Conservation (phyloP, 2,797 vertebrate species). For the Crenuchus spilurus region DNA sequence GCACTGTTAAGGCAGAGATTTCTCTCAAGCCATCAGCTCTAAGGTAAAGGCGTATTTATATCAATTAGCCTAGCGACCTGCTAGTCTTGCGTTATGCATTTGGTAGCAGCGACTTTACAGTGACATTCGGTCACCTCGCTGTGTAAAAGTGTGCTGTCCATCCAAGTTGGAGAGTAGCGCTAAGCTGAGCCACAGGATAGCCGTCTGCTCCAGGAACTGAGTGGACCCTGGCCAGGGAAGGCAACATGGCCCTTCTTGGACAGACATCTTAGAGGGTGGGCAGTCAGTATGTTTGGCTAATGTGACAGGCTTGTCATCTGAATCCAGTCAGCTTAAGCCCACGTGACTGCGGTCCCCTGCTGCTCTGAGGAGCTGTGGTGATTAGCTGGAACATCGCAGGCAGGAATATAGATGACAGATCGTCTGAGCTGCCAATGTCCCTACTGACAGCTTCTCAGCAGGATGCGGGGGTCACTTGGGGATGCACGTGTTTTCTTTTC, state of each 20-base stretch:
- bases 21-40: conserved; percentile 46
- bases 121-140: conserved; percentile 29
- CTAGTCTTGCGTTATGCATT: conserved; percentile 32
- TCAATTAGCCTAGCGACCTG: conserved; percentile 44
- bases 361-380: conserved; percentile 36
- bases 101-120: conserved; percentile 18
- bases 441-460: conserved; percentile 46
- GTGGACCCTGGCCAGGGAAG: conserved; percentile 19
- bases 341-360: conserved; percentile 21
- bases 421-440: conserved; percentile 38
- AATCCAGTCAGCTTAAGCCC: conserved; percentile 32
- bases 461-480: conserved; percentile 39
- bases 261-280: conserved; percentile 14
- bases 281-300: conserved; percentile 26
- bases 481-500: conserved; percentile 33
- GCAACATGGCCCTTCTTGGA: conserved; percentile 14
- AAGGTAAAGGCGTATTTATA: conserved; percentile 51
- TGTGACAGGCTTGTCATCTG: conserved; percentile 40
- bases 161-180: conserved; percentile 7
- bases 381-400: conserved; percentile 45
- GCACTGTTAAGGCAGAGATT: conserved; percentile 45
- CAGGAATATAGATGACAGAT: conserved; percentile 44
- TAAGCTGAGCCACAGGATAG: conserved; percentile 19
- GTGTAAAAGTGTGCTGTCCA: conserved; percentile 12
- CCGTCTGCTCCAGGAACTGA: neutral